Evolutionary conservation across 2,888 invertebrate species (phyloP), one percentile per base, ranked within the genome.

Genomic region (Cabera pusaria): DNA sequence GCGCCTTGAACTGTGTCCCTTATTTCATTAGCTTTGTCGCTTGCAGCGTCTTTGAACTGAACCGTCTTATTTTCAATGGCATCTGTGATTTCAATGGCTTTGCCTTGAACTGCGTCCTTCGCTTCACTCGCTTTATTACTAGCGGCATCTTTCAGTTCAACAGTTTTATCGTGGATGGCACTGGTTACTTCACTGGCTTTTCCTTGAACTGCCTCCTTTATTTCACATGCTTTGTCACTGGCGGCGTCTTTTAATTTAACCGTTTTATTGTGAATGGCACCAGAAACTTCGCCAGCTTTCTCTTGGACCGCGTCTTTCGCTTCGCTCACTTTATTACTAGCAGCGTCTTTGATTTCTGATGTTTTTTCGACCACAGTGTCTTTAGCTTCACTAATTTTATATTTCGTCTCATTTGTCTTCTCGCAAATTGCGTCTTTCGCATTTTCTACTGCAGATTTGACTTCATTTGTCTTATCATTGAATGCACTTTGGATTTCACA

Each of bases 111-210:
- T 1, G 51, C 49, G 2, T 59, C 39, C 50, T 62, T 59, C 1
- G 52, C 44, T 19, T 56, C 47, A 20, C 27, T 41, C 2, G 53
- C 44, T 47, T 53, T 62, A 10, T 41, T 47, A 3, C 41, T 33
- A 6, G 49, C 41, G 17, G 48, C 34, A 20, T 63, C 55, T 25
- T 54, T 48, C 1, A 50, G 12, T 41, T 71, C 64, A 25, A 57
- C 59, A 18, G 61, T 61, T 36, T 62, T 68, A 29, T 60, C 45
- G 27, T 59, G 54, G 8, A 74, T 39, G 3, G 59, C 52, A 9
- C 66, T 46, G 11, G 58, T 50, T 4, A 70, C 43, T 27, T 71
- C 60, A 28, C 45, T 47, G n/a, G 56, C 49, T 37, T 73, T 72
- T n/a, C 56, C 58, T 2, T 64, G 52, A 11, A 68, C 47, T 10